phyloP scores from a whole-genome alignment of 1,140 invertebrate genomes.

The Tetranychus cinnabarinus region DNA sequence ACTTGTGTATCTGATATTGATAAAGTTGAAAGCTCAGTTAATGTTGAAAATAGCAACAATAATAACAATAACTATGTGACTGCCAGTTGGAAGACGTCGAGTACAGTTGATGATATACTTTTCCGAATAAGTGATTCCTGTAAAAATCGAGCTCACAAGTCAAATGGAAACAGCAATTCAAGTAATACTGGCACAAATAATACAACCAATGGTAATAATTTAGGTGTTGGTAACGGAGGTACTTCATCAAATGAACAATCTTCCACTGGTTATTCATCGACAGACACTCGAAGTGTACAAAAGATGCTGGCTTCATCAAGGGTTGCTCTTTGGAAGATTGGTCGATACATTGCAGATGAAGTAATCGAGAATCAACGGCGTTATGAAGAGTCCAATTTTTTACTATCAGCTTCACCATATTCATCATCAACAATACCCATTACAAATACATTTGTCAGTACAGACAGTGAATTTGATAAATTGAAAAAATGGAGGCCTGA shows the following conservation, averaged over 20 bases:
- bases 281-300: background rate
- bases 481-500: too few species aligned
- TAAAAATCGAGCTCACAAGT: background rate
- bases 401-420: background rate
- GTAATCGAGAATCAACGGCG: constrained; percentile 17
- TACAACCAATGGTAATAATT: background rate
- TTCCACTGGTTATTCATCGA: background rate
- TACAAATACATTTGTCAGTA: too few species aligned
- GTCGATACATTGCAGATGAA: constrained; percentile 21
- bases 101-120: background rate
- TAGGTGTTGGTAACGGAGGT: too few species aligned
- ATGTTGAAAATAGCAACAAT: background rate
- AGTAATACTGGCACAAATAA: background rate
- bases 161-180: background rate
- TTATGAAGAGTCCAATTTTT: background rate
- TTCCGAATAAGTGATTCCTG: background rate
- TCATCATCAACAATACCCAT: background rate
- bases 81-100: background rate
- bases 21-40: background rate
- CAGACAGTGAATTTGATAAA: too few species aligned
- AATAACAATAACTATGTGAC: background rate
- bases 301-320: background rate
- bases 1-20: constrained; percentile 17
- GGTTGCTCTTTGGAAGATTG: constrained; percentile 14
- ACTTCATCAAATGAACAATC: background rate